Evolutionary conservation across 2,113 vertebrate species (phyloP), one percentile per base, ranked within the genome.

Genomic region (Burhinus oedicnemus): DNA sequence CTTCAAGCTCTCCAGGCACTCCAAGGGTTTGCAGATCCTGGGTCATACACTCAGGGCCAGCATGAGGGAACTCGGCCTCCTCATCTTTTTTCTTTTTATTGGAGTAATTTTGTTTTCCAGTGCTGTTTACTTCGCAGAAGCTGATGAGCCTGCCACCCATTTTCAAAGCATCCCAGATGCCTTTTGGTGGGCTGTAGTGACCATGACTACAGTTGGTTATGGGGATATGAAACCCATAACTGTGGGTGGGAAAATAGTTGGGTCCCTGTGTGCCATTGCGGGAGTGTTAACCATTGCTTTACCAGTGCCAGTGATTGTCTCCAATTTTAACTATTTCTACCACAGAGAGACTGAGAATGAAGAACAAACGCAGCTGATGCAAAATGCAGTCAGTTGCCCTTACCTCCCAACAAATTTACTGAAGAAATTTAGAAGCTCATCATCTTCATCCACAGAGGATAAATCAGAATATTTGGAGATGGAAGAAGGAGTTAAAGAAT

Each of bases 271-370:
- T 98, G 99, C 99, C 96, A 99, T 99, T 76, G 99, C 99, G 0
- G 99, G 99, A 85, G 99, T 99, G 94, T 97, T 99, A 94, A 99
- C 99, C 97, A 99, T 99, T 96, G 99, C 99, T 96, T 98, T 99
- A 83, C 99, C 99, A 72, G 99, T 99, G 96, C 99, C 99, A 71
- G 99, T 99, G 97, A 99, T 99, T 94, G 99, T 99, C 95, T 99
- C 99, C 97, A 99, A 99, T 98, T 99, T 99, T 98, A 99, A 99
- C 98, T 99, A 99, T 98, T 99, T 99, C 97, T 99, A 99, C 97
- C 99, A 99, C 97, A 97, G 99, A 97, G 99, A 99, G 97, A 99
- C 99, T 30, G 99, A 99, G 70, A 99, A 99, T 34, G 99, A 99
- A 49, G 99, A 99, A 60, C 99, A 99, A 98, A 82, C 99, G 3